Base-by-base conservation (phyloP, 1,140 invertebrate genomes). In the Trichonephila clavipes region DNA sequence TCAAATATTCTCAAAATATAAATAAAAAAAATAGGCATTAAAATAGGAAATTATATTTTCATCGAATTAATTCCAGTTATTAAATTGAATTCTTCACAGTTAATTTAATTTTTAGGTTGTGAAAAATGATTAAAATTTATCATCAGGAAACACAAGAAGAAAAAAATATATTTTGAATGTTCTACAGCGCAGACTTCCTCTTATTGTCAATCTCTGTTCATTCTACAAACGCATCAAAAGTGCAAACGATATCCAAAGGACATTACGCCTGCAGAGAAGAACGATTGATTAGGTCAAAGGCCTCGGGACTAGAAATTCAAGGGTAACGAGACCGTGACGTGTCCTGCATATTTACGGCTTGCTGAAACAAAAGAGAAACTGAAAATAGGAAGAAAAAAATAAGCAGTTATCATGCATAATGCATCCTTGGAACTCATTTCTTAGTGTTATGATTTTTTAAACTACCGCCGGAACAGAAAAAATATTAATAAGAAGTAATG, bases 321-420 rank as follows among this genome's bases (percentile, higher is more conserved):
- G 72, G 72, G 72, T 77, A 77, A 77, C 72, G 72, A 77, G 72
- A 77, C 72, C 72, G 72, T 77, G 72, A 77, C 72, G 72, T 34
- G 72, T 77, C 72, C 72, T 77, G 72, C 72, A 77, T 77, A 77
- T 77, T 77, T 77, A 34, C 28, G 18, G 72, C 24, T 34, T 18
- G 12, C 28, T 69, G 72, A 77, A 77, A 77, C 24, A 28, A 77
- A 77, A 40, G 72, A 34, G 28, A 28, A 77, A 77, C n/a, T 69
- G n/a, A 10, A 14, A 28, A 69, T 24, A 24, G 24, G 66, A 24
- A 69, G 24, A 21, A 4, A 19, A 24, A 69, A 69, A 69, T 8
- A 24, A 69, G 24, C n/a, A 4, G 66, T 62, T 24, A 69, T 69
- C 66, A 69, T 69, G 66, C 66, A 28, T 69, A 69, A 69, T 69